These are phyloP conservation scores for Bembecia ichneumoniformis DNA, from an alignment of 2,888 invertebrate species.

Conservation along the genomic window DNA sequence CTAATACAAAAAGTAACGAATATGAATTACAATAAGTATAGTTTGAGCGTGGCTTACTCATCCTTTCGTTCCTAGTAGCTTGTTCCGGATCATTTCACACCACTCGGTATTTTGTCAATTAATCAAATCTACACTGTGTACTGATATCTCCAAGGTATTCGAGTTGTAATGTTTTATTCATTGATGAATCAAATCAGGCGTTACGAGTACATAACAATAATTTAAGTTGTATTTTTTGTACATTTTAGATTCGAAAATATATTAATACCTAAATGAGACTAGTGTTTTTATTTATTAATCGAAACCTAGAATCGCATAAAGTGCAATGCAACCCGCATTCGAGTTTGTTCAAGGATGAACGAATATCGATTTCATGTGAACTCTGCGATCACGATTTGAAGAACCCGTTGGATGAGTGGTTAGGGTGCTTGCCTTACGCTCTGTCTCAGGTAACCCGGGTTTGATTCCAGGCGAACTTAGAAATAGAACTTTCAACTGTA, in stretches of 20 bases:
- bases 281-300: slow-evolving; percentile 32
- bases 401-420: too few relatives aligned
- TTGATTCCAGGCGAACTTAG: too few relatives aligned
- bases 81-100: slow-evolving; percentile 40
- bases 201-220: slow-evolving; percentile 75
- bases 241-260: slow-evolving; percentile 83
- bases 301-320: too few relatives aligned
- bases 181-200: slow-evolving; percentile 58
- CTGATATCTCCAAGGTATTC: slow-evolving; percentile 41
- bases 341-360: too few relatives aligned
- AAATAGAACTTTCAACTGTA: too few relatives aligned
- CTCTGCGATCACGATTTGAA: too few relatives aligned
- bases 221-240: slow-evolving; percentile 82
- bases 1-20: slow-evolving; percentile 16
- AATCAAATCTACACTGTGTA: slow-evolving; percentile 40
- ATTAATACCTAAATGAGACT: slow-evolving; percentile 72
- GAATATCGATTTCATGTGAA: too few relatives aligned
- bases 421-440: too few relatives aligned
- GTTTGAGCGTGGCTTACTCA: slow-evolving; percentile 36
- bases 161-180: slow-evolving; percentile 44
- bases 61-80: slow-evolving; percentile 63
- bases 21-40: slow-evolving; percentile 26
- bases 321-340: too few relatives aligned
- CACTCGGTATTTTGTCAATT: slow-evolving; percentile 59
- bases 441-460: too few relatives aligned